Evolutionary conservation across 2,797 vertebrate species (phyloP).

Genomic region (Gymnothorax reevesii): DNA sequence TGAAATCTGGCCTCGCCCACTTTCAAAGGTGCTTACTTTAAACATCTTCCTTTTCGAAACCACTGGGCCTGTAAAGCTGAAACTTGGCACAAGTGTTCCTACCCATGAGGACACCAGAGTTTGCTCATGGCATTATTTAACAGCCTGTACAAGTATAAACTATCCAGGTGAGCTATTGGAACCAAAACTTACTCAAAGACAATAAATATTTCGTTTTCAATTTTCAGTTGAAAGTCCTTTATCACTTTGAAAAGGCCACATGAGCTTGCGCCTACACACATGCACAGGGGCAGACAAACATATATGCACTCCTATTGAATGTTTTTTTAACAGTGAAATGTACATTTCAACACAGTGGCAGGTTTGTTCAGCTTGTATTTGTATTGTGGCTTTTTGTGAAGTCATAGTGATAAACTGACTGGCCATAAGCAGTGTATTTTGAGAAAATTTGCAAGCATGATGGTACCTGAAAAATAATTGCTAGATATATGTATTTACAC

Average conservation of each 20-base stretch:
- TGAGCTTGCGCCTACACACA: too few relatives aligned
- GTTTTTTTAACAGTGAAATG: neutral
- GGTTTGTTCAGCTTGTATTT: neutral
- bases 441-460: neutral
- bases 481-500: neutral
- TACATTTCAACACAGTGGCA: neutral
- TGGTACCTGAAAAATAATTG: neutral
- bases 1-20: too few relatives aligned
- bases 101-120: too few relatives aligned
- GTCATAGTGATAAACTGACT: neutral
- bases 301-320: neutral
- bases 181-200: neutral
- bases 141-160: too few relatives aligned
- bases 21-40: too few relatives aligned
- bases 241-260: neutral
- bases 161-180: neutral
- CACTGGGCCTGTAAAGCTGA: too few relatives aligned
- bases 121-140: too few relatives aligned
- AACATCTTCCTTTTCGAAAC: too few relatives aligned
- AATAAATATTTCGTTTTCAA: neutral
- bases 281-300: neutral
- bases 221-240: neutral
- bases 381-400: slow-evolving; percentile 4
- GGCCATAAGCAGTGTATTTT: neutral
- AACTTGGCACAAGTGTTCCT: too few relatives aligned